phyloP scores from a whole-genome alignment of 2,113 vertebrate species.

The Aplodontia rufa region DNA sequence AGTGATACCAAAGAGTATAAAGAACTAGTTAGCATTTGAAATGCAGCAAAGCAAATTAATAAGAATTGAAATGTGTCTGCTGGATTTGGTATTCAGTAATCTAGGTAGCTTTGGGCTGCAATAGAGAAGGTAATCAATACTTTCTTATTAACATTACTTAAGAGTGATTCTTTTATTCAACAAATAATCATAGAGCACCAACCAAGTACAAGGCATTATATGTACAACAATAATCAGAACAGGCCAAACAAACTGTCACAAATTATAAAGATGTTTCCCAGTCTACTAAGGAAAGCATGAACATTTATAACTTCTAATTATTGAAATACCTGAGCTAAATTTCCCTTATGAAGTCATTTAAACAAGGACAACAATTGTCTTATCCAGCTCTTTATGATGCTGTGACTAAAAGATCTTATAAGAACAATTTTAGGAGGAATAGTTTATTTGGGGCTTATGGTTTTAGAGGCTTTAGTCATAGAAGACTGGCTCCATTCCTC shows the following conservation, averaged over 20 bases:
- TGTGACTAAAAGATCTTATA: too few relatives aligned
- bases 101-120: neutral
- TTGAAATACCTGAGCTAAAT: neutral
- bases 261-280: neutral
- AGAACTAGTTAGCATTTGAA: neutral
- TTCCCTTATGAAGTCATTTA: conserved; percentile 22
- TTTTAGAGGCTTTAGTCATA: too few relatives aligned
- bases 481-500: too few relatives aligned
- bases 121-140: neutral
- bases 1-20: neutral
- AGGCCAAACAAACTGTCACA: neutral
- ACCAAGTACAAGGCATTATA: neutral
- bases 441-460: too few relatives aligned
- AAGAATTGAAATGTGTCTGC: neutral
- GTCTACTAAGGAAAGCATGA: neutral
- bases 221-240: neutral
- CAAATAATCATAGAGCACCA: conserved; percentile 36
- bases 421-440: too few relatives aligned
- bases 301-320: neutral
- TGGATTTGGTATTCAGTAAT: conserved; percentile 25
- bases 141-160: neutral
- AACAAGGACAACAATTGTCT: neutral
- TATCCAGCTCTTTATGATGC: too few relatives aligned
- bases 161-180: conserved; percentile 6
- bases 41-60: neutral